Percentiles rank a stretch among this genome's conserved stretches.
phyloP scores from a whole-genome alignment of 2,113 vertebrate genomes.

The Pygathrix nemaeus region DNA sequence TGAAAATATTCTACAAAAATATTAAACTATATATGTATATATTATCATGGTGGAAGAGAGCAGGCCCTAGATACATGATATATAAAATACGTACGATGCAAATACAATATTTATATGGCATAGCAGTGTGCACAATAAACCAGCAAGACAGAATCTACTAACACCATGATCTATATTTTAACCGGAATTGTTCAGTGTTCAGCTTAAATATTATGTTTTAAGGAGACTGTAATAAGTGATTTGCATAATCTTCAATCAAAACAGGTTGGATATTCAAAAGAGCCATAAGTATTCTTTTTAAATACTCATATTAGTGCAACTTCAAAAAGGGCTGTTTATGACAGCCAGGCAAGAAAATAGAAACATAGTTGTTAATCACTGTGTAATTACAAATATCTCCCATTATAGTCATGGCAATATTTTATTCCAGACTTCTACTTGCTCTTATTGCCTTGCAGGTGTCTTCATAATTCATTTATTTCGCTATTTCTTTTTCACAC shows the following conservation, averaged over 20 bases:
- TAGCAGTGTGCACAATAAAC: not conserved
- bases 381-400: constrained; percentile 71
- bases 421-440: not conserved
- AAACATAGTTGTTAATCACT: constrained; percentile 75
- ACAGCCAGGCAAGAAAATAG: constrained; percentile 77
- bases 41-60: constrained; percentile 28
- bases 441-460: constrained; percentile 6
- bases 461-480: constrained; percentile 41
- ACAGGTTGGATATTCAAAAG: constrained; percentile 77
- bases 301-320: constrained; percentile 73
- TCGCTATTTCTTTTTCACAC: constrained; percentile 48
- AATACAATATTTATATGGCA: constrained; percentile 62
- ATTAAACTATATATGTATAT: constrained; percentile 53
- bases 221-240: constrained; percentile 81
- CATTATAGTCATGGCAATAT: constrained; percentile 58
- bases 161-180: constrained; percentile 76
- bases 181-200: constrained; percentile 68
- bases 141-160: constrained; percentile 46
- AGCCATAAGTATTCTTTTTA: constrained; percentile 72
- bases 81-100: constrained; percentile 53
- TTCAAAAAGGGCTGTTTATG: constrained; percentile 75
- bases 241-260: constrained; percentile 82
- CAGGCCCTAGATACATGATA: not conserved
- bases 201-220: constrained; percentile 83
- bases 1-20: constrained; percentile 4